Conservation (phyloP, 2,797 vertebrate species). For the Percopsis omiscomaycus region DNA sequence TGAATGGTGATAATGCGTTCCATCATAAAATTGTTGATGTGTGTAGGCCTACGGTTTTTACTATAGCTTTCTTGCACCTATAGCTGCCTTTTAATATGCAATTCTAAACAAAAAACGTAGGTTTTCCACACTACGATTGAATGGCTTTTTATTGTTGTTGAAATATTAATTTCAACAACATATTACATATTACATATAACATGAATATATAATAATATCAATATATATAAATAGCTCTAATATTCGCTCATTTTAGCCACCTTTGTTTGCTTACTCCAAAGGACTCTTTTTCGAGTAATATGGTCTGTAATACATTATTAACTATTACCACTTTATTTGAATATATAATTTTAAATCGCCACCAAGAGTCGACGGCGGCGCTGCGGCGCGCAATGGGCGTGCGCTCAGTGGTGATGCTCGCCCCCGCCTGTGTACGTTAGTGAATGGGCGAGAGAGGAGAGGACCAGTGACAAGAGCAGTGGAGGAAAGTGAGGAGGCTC, state of each 20-base stretch:
- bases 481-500: slow-evolving; percentile 44
- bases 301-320: background rate
- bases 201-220: too few relatives aligned
- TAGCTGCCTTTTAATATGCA: background rate
- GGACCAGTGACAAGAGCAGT: slow-evolving; percentile 58
- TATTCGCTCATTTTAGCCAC: too few relatives aligned
- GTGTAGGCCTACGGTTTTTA: background rate
- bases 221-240: too few relatives aligned
- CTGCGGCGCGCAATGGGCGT: slow-evolving; percentile 60
- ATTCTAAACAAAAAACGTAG: background rate
- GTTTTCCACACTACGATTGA: background rate
- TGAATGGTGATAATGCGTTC: slow-evolving; percentile 21
- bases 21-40: slow-evolving; percentile 1
- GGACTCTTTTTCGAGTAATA: too few relatives aligned
- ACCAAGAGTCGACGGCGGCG: slow-evolving; percentile 58
- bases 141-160: too few relatives aligned
- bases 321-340: background rate
- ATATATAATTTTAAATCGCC: slow-evolving; percentile 28
- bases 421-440: slow-evolving; percentile 37
- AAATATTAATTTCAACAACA: too few relatives aligned
- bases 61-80: background rate
- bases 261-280: too few relatives aligned
- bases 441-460: slow-evolving; percentile 58
- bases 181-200: too few relatives aligned
- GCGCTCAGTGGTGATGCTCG: slow-evolving; percentile 59